phyloP scores from a whole-genome alignment of 2,113 vertebrate species.

The Carassius carassius region DNA sequence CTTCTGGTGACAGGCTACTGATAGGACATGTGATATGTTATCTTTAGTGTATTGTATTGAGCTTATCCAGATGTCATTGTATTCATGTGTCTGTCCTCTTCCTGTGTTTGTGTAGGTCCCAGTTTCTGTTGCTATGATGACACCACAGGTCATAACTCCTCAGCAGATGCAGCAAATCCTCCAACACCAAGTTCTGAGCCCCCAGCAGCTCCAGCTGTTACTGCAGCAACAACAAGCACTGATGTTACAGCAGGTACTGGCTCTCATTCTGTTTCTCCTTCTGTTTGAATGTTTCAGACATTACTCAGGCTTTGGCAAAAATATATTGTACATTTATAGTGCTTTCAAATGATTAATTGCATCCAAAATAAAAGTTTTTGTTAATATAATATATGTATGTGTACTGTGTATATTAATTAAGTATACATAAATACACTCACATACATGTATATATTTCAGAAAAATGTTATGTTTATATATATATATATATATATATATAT shows the following conservation, averaged over 20 bases:
- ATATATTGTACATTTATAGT: too few relatives aligned
- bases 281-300: background rate
- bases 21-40: background rate
- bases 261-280: background rate
- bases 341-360: too few relatives aligned
- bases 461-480: too few relatives aligned
- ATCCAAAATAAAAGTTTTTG: too few relatives aligned
- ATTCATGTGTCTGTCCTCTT: background rate
- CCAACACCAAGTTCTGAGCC: constrained; percentile 99
- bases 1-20: background rate
- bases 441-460: too few relatives aligned
- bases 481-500: too few relatives aligned
- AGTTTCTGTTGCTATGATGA: constrained; percentile 99
- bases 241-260: constrained; percentile 96
- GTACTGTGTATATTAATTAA: too few relatives aligned
- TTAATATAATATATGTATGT: too few relatives aligned
- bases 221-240: constrained; percentile 99
- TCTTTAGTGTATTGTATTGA: background rate
- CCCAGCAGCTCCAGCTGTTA: constrained; percentile 98
- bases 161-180: constrained; percentile 99
- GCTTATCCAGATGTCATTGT: constrained; percentile 2
- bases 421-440: too few relatives aligned
- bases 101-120: constrained; percentile 81
- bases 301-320: background rate
- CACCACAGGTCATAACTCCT: constrained; percentile 99